Evolutionary conservation across 2,113 vertebrate genomes (phyloP).

Genomic region (Rhynchomys soricoides): DNA sequence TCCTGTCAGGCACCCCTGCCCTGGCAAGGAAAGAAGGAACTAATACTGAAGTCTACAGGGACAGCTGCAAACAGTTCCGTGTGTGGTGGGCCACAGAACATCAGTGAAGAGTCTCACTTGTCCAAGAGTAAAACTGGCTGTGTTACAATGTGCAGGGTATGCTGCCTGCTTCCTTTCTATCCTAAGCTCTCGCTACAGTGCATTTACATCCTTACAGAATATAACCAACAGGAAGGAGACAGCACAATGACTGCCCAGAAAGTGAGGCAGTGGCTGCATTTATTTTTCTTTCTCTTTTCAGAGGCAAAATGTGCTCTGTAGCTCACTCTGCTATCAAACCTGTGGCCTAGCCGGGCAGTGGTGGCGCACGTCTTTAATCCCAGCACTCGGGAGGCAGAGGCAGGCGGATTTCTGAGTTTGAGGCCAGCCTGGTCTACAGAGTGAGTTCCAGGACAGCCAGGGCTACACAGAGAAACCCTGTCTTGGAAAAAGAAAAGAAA

Average conservation of each 20-base stretch:
- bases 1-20: not conserved
- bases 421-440: no score
- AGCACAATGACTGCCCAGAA: not conserved
- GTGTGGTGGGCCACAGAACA: not conserved
- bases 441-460: no score
- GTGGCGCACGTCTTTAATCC: no score
- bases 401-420: no score
- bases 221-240: not conserved
- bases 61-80: not conserved
- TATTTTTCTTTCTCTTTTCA: not conserved
- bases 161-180: not conserved
- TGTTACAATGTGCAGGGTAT: no score
- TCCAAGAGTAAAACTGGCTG: not conserved
- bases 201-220: not conserved
- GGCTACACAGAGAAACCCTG: no score
- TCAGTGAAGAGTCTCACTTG: not conserved
- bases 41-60: not conserved
- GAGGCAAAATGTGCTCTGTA: not conserved
- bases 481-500: no score
- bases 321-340: not conserved
- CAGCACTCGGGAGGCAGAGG: no score
- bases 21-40: not conserved
- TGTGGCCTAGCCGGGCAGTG: no score
- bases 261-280: not conserved
- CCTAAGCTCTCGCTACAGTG: not conserved